Evolutionary conservation across 2,797 vertebrate genomes (phyloP), one percentile per base, ranked within the genome.

Genomic region (Setipinna tenuifilis): DNA sequence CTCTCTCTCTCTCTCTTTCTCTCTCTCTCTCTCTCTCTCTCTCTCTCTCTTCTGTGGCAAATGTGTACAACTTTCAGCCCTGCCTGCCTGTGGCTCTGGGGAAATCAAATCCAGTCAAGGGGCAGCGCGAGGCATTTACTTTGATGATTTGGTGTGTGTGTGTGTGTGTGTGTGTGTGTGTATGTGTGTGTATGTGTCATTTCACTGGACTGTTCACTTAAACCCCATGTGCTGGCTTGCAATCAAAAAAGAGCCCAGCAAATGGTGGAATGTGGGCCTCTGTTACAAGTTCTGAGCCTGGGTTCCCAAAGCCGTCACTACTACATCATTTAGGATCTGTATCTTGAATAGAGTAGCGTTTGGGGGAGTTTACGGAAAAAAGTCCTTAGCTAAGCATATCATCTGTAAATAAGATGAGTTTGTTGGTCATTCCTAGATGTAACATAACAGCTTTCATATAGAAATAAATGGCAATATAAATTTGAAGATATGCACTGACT

Each of bases 41-140:
- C n/a, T 84, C 65, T 46, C 7, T 78, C 17, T 78, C 41, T 78
- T 44, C 31, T 44, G 7, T 41, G 41, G 71, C 71, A 78, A 78
- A 78, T 78, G 71, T 78, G 71, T 21, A 78, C 2, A 78, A 78
- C 19, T 41, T 31, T 41, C 31, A 41, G 71, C 71, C 17, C 71
- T 78, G 71, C 71, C 71, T 78, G 71, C 71, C 71, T 78, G 71
- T 78, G 71, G 71, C 71, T 78, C 71, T 44, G 71, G 71, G 71
- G 71, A 78, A 78, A 78, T 78, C 71, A 78, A 78, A 71, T 86
- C 83, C 41, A 85, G 80, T 78, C 71, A 78, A 78, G 71, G 68
- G 71, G 31, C 71, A 78, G 71, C 71, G 44, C 71, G 17, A 78
- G 71, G 71, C 71, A 78, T 78, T 78, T 78, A 78, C 71, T 78